phyloP scores from a whole-genome alignment of 2,113 vertebrate species.

The Amazona guildingii region DNA sequence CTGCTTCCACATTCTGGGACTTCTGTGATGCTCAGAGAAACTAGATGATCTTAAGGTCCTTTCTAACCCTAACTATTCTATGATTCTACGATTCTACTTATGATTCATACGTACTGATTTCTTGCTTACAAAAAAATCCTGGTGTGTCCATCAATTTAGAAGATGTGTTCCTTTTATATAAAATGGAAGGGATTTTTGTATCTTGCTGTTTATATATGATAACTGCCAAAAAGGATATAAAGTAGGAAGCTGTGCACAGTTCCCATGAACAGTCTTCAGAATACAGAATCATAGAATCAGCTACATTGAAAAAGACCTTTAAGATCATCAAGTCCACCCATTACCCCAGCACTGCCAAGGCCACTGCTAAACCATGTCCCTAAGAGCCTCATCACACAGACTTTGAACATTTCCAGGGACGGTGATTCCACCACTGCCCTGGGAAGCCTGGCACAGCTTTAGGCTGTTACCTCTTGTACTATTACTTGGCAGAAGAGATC shows the following conservation, averaged over 20 bases:
- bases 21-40: neutral
- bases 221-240: neutral
- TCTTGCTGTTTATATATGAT: neutral
- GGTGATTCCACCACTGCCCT: neutral
- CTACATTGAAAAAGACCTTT: neutral
- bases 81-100: neutral
- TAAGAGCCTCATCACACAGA: neutral
- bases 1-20: neutral
- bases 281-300: neutral
- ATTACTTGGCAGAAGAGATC: neutral
- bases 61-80: too few relatives aligned
- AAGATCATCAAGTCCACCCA: neutral
- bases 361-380: neutral
- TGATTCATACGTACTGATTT: neutral
- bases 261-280: neutral
- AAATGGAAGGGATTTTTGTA: neutral
- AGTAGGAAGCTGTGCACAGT: neutral
- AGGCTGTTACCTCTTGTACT: neutral
- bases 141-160: neutral
- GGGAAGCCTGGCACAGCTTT: neutral
- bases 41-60: neutral
- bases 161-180: neutral
- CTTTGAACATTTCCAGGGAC: neutral
- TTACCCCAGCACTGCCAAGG: neutral
- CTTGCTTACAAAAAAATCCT: neutral